Evolutionary conservation across 2,113 vertebrate genomes (phyloP), one percentile per base, ranked within the genome.

Genomic region (Melanotaenia duboulayi): DNA sequence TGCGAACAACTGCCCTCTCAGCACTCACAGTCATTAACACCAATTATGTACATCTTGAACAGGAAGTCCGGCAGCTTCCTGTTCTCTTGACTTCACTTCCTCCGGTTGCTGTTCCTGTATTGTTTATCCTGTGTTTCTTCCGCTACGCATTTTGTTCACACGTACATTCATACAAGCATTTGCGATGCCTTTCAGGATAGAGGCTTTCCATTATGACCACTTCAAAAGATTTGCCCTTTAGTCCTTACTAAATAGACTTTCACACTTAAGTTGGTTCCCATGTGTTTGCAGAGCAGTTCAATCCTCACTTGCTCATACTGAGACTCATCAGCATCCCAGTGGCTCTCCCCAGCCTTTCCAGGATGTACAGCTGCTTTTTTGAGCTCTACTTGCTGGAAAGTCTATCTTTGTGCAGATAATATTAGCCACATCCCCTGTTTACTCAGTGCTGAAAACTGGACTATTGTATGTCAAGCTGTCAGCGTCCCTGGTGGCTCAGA

Each of bases 371-470:
- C 90, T 90, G 90, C 86, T 87, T 89, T 81, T 90, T 82, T 85
- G 63, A 55, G 69, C 82, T 81, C 78, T 61, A 25, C 76, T 78
- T 50, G 66, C 83, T 93, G 92, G 92, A 93, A 94, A 91, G 78
- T 87, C 82, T 90, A 91, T 93, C 90, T 90, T 89, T 83, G 86
- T 77, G 70, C 71, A 69, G 83, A 89, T 90, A 90, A 90, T 88
- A 89, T 90, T 93, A 91, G 88, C 92, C 83, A 85, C 90, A 91
- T 90, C 86, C 78, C 84, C 63, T 93, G 93, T 94, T 94, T 93
- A 88, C 84, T 71, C 52, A 72, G 44, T 83, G 89, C 70, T 93
- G 93, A 94, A 92, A 92, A 88, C 76, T 64, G 51, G 81, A 80
- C 85, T 68, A 89, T 91, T 93, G 87, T 91, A 80, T 78, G 51